Conservation (phyloP, 2,888 invertebrate species). For the Kuschelorhynchus macadamiae region DNA sequence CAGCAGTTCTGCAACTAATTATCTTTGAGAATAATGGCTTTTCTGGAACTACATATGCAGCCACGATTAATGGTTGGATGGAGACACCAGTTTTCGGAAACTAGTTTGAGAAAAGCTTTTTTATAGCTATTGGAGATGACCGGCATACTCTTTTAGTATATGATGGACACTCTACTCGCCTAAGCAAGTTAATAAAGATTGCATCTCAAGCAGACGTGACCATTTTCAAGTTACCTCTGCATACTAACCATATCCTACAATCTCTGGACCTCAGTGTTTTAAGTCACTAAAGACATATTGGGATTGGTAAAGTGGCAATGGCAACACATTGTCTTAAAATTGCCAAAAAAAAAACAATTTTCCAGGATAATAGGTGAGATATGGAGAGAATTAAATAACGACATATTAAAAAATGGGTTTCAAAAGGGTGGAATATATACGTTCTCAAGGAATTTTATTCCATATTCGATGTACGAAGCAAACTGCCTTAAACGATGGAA, state of each 20-base stretch:
- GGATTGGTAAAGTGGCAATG: too few species aligned
- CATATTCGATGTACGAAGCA: too few species aligned
- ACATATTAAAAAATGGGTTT: too few species aligned
- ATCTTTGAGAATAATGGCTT: slow-evolving; percentile 47
- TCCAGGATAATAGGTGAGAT: too few species aligned
- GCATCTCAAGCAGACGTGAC: slow-evolving; percentile 22
- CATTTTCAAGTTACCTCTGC: slow-evolving; percentile 49
- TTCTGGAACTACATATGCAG: slow-evolving; percentile 57
- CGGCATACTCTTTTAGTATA: slow-evolving; percentile 47
- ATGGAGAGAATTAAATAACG: too few species aligned
- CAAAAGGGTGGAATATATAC: too few species aligned
- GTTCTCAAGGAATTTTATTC: too few species aligned
- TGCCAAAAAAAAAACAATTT: too few species aligned
- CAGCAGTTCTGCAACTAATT: slow-evolving; percentile 55
- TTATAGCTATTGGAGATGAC: slow-evolving; percentile 41
- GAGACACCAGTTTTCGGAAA: slow-evolving; percentile 56
- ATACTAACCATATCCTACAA: slow-evolving; percentile 55
- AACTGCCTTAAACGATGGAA: too few species aligned
- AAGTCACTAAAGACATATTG: too few species aligned
- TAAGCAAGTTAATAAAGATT: slow-evolving; percentile 18
- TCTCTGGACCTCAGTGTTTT: too few species aligned
- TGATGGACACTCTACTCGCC: slow-evolving; percentile 38
- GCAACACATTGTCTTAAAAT: too few species aligned
- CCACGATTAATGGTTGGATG: slow-evolving; percentile 61
- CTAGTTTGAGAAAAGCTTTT: slow-evolving; percentile 54